Evolutionary conservation across 2,797 vertebrate species (phyloP).

Genomic region (Threskiornis aethiopicus): DNA sequence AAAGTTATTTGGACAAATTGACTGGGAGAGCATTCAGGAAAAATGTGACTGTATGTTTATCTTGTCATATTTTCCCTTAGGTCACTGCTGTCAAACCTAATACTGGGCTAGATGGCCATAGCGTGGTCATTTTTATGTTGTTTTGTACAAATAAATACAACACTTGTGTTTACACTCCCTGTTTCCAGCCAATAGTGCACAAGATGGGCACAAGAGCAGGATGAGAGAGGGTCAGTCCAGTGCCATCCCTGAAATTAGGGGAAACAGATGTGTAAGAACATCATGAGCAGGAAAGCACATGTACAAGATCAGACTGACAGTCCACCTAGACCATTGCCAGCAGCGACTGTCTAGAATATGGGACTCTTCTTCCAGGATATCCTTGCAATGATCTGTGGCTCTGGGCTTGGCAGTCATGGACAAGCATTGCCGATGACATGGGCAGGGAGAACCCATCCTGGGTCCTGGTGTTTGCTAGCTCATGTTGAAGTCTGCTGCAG

Average conservation of each 20-base stretch:
- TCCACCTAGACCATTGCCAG: neutral
- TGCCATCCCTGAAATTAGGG: neutral
- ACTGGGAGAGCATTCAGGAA: constrained; percentile 44
- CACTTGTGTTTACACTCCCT: neutral
- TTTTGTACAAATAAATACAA: neutral
- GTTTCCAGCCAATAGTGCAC: neutral
- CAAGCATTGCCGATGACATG: neutral
- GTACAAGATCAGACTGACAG: neutral
- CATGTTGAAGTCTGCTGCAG: neutral
- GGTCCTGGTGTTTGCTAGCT: neutral
- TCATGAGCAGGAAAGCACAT: neutral
- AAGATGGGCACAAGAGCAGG: neutral
- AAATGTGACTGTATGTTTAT: constrained; percentile 38
- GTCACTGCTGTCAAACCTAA: neutral
- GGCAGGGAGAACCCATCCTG: neutral
- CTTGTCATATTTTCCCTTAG: constrained; percentile 47
- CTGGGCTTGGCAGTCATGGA: neutral
- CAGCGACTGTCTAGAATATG: neutral
- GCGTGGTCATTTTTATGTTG: neutral
- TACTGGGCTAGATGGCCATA: neutral
- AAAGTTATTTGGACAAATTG: constrained; percentile 22
- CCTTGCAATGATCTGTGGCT: neutral
- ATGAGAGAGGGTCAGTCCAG: neutral
- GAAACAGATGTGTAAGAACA: neutral
- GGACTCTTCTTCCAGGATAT: neutral